Evolutionary conservation across 2,888 invertebrate species (phyloP).

Genomic region (Trileptium ribeirensis): DNA sequence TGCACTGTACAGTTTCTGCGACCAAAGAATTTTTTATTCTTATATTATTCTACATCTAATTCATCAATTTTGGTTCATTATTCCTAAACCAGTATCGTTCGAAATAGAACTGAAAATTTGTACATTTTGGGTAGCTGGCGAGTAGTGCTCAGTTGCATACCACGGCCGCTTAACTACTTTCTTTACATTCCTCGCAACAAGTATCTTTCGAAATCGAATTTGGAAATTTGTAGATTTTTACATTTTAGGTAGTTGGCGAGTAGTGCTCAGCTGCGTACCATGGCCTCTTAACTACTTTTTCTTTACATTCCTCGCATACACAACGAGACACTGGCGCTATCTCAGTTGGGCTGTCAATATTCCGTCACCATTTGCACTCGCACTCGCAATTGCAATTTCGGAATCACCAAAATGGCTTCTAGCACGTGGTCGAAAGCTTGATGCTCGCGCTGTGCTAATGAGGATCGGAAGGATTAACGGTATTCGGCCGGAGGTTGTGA

Average conservation of each 20-base stretch:
- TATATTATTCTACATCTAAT: too few relatives aligned
- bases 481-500: background rate
- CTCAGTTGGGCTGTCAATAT: background rate
- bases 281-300: slow-evolving; percentile 14
- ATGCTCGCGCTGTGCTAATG: background rate
- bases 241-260: slow-evolving; percentile 15
- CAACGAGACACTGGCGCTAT: background rate
- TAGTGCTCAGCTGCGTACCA: background rate
- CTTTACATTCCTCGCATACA: background rate
- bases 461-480: background rate
- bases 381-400: background rate
- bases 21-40: too few relatives aligned
- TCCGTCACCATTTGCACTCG: background rate
- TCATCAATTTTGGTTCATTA: too few relatives aligned
- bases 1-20: too few relatives aligned
- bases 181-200: too few relatives aligned
- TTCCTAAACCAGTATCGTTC: too few relatives aligned
- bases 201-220: too few relatives aligned
- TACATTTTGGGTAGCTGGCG: slow-evolving; percentile 17
- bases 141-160: background rate
- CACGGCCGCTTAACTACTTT: slow-evolving; percentile 14
- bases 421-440: background rate
- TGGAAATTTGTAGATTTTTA: too few relatives aligned
- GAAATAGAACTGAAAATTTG: too few relatives aligned
- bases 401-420: slow-evolving; percentile 16